Base-by-base conservation (phyloP, 2,888 invertebrate species). In the Hypomecis atomaria region DNA sequence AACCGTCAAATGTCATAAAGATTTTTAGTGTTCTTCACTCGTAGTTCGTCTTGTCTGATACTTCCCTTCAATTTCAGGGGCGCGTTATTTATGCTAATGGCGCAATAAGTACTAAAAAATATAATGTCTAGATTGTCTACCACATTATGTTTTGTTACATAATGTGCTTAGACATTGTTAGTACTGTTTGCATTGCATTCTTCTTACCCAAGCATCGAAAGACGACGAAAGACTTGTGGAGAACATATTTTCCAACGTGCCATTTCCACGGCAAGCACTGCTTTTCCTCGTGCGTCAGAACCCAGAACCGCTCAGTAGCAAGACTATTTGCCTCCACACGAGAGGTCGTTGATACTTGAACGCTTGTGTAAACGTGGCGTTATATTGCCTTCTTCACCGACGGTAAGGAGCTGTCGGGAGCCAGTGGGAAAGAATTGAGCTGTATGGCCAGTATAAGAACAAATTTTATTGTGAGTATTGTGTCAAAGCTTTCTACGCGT, bases 341-440 rank as follows among this genome's bases (percentile, higher is more conserved):
- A 69, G 69, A 78, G 76, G 76, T 76, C 74, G 72, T 72, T 75
- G 73, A 68, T 76, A 71, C 74, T 70, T 72, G 69, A 70, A 59
- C 61, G 59, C 52, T 50, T 48, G 55, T 55, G 62, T 63, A 58
- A 62, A 55, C 56, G 49, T 42, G 34, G 34, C 37, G 57, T 48
- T 61, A 37, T 65, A 65, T 62, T 63, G 63, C 68, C 50, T 61
- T 60, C 23, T 49, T 52, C 49, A 56, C 57, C 57, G 49, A 43
- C 13, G 34, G 37, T 42, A 50, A 62, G 44, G 38, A n/a, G n/a
- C 53, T 53, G 42, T 42, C n/a, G n/a, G n/a, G n/a, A n/a, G n/a
- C n/a, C n/a, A n/a, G n/a, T 43, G 33, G 7, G 52, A 40, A 13
- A 10, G 48, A n/a, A 36, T 36, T 9, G 10, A 40, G 10, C 3